Conservation (phyloP, 2,797 vertebrate species). For the Gephyroberyx darwinii region DNA sequence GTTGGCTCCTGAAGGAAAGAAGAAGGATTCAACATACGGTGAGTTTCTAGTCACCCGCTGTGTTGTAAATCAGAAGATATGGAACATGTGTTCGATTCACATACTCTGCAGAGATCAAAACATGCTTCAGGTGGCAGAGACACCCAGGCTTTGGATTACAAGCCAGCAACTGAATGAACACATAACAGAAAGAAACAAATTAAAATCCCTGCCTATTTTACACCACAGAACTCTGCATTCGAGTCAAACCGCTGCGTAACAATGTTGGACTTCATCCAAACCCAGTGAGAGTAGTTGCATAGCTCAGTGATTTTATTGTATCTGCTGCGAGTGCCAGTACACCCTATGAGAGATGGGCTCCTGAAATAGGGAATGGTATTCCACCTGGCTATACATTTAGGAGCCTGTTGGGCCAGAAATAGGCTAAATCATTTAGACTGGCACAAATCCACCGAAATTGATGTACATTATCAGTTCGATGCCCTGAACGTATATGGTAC, state of each 20-base stretch:
- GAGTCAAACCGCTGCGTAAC: slow-evolving; percentile 25
- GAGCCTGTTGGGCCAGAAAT: not conserved
- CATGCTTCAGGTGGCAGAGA: slow-evolving; percentile 79
- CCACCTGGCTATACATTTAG: not conserved
- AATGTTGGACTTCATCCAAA: not conserved
- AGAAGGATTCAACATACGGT: not conserved
- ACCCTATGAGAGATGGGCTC: slow-evolving; percentile 54
- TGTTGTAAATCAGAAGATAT: slow-evolving; percentile 70
- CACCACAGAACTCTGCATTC: slow-evolving; percentile 57
- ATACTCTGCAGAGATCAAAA: slow-evolving; percentile 81
- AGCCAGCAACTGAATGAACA: slow-evolving; percentile 82
- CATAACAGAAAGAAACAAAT: slow-evolving; percentile 77
- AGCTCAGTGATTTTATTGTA: not conserved
- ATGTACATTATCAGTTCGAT: too few species aligned
- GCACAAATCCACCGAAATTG: not conserved
- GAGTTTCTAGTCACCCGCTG: slow-evolving; percentile 18
- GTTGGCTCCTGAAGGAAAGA: slow-evolving; percentile 85
- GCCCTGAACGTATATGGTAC: too few species aligned
- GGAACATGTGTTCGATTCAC: slow-evolving; percentile 75
- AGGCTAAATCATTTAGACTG: not conserved
- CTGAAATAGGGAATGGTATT: slow-evolving; percentile 63
- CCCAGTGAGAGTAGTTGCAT: not conserved
- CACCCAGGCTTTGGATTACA: slow-evolving; percentile 78
- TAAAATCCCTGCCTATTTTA: slow-evolving; percentile 56
- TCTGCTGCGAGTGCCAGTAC: not conserved